These are phyloP conservation scores for Diadema setosum DNA, from an alignment of 35 echinoderm and acorn worm genomes.

Conservation along the genomic window DNA sequence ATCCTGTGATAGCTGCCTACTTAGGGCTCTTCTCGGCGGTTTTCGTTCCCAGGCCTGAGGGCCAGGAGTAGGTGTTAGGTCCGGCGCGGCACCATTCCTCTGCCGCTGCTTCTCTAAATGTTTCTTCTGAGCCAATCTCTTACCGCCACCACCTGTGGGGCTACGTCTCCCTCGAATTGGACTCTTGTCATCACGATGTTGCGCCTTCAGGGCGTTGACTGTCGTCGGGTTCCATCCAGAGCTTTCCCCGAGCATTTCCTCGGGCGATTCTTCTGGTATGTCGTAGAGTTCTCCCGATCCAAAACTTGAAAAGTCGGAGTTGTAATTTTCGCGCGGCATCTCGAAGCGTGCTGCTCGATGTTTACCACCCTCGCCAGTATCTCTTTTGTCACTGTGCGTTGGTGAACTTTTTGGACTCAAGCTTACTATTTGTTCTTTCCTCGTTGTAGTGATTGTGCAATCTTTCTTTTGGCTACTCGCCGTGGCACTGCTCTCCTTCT, in stretches of 20 bases:
- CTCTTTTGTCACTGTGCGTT: neutral
- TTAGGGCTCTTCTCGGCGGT: neutral
- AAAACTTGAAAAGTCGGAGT: constrained; percentile 22
- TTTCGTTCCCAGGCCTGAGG: neutral
- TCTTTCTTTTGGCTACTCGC: too few relatives aligned
- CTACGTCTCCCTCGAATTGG: too few relatives aligned
- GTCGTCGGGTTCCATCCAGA: neutral
- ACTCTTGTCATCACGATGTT: neutral
- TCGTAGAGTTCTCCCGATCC: constrained; percentile 57
- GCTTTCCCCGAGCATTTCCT: constrained; percentile 21
- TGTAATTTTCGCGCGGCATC: constrained; percentile 13
- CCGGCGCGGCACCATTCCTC: neutral
- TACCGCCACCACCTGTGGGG: neutral
- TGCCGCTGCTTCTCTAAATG: neutral
- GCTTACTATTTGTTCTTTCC: neutral
- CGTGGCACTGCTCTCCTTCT: too few relatives aligned
- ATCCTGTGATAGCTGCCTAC: constrained; percentile 2
- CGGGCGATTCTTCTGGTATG: constrained; percentile 46
- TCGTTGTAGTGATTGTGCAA: neutral
- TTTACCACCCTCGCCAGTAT: neutral
- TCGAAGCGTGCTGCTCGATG: constrained; percentile 14
- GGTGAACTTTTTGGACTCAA: neutral
- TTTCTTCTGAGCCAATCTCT: neutral
- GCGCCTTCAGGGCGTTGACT: neutral
- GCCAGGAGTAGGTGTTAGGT: neutral